Evolutionary conservation across 1,140 invertebrate genomes (phyloP).

Genomic region (Macrobrachium rosenbergii): DNA sequence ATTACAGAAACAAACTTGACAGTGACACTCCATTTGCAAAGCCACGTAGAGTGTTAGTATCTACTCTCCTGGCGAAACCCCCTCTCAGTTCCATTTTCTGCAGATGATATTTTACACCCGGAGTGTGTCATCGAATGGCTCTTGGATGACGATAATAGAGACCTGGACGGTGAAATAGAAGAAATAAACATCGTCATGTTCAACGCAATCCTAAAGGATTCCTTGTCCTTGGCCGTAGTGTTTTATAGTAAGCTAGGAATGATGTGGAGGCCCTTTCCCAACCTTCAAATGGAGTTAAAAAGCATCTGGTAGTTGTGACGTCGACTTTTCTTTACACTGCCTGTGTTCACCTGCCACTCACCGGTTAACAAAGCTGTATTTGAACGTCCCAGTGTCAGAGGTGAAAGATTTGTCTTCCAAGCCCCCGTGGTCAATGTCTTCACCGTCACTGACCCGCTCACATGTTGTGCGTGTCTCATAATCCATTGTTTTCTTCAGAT

Average conservation of each 20-base stretch:
- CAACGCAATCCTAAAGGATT: conserved; percentile 86
- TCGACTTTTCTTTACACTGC: too few relatives aligned
- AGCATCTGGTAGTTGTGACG: too few relatives aligned
- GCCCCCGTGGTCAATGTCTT: not conserved
- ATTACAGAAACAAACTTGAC: too few relatives aligned
- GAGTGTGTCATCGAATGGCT: conserved; percentile 80
- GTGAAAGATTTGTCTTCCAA: too few relatives aligned
- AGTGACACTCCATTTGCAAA: too few relatives aligned
- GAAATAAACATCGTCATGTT: conserved; percentile 90
- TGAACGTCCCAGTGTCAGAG: not conserved
- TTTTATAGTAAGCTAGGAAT: conserved; percentile 72
- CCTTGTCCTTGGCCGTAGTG: conserved; percentile 89
- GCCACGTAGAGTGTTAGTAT: too few relatives aligned
- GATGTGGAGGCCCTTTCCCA: not conserved
- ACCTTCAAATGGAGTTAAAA: too few relatives aligned
- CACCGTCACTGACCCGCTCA: too few relatives aligned
- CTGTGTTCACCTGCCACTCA: too few relatives aligned
- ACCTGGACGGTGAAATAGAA: conserved; percentile 93
- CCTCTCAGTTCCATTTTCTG: too few relatives aligned
- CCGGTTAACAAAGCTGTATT: not conserved
- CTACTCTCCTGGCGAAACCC: too few relatives aligned
- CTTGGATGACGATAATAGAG: conserved; percentile 92
- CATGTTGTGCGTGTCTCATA: not conserved
- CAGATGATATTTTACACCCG: conserved; percentile 29
- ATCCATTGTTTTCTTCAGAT: conserved; percentile 33